These are phyloP conservation scores for Adrianichthys oophorus DNA, from an alignment of 2,797 vertebrate species.

Conservation along the genomic window DNA sequence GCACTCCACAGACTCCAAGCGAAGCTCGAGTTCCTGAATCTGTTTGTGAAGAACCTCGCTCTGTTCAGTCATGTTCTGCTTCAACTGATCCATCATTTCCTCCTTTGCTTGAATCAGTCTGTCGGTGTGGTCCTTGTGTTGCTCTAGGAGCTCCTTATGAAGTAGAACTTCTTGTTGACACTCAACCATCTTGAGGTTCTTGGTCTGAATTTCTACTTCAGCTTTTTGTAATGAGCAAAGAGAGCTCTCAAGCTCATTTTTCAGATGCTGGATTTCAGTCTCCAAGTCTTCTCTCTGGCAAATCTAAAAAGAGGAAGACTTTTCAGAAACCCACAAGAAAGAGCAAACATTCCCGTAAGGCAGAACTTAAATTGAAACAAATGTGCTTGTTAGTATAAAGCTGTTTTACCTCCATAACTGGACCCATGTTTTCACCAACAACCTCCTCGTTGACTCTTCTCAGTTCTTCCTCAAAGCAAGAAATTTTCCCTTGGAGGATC, in stretches of 20 bases:
- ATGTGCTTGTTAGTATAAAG: not conserved
- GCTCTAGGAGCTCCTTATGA: conserved; percentile 65
- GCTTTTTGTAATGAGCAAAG: conserved; percentile 60
- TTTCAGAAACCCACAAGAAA: not conserved
- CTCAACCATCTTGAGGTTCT: conserved; percentile 59
- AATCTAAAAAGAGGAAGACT: conserved; percentile 9
- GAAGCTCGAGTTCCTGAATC: conserved; percentile 48
- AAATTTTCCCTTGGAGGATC: conserved; percentile 91
- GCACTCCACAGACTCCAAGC: conserved; percentile 46
- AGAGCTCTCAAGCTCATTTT: conserved; percentile 69
- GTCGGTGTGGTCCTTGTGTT: conserved; percentile 36
- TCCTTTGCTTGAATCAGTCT: conserved; percentile 49
- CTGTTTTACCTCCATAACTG: conserved; percentile 84
- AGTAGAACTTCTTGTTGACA: conserved; percentile 53
- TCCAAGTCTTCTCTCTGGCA: conserved; percentile 58
- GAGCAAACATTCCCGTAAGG: not conserved
- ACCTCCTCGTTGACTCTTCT: conserved; percentile 71
- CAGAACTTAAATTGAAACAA: not conserved
- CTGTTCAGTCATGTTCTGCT: conserved; percentile 45
- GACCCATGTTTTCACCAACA: conserved; percentile 89
- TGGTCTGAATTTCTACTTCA: conserved; percentile 73
- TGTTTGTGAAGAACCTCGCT: conserved; percentile 44
- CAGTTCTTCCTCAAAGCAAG: conserved; percentile 87
- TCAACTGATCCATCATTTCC: conserved; percentile 29
- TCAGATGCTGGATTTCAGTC: conserved; percentile 48